Percentiles rank a stretch among this genome's conserved stretches.
Evolutionary conservation across 2,113 vertebrate species (phyloP).

Genomic region (Notothenia coriiceps): DNA sequence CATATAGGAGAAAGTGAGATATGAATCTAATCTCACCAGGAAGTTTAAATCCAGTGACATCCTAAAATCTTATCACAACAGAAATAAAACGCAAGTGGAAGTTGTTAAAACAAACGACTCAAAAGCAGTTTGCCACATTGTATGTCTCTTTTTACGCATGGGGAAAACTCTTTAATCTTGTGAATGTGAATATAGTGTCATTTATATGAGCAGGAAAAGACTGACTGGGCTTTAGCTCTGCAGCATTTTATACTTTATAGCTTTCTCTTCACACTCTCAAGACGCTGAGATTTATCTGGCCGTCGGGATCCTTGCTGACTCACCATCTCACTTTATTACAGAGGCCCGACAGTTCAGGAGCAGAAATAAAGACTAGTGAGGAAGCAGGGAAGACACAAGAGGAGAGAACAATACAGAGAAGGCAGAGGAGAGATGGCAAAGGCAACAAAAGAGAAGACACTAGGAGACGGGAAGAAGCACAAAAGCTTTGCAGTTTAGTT

Average conservation of each 20-base stretch:
- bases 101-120: not conserved
- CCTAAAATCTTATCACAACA: not conserved
- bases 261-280: slow-evolving; percentile 28
- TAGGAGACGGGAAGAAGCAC: not conserved
- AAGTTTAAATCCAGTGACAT: not conserved
- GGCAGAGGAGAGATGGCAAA: not conserved
- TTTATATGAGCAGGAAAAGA: slow-evolving; percentile 21
- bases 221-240: slow-evolving; percentile 15
- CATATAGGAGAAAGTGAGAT: not conserved
- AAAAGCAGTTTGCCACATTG: not conserved
- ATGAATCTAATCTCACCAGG: not conserved
- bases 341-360: slow-evolving; percentile 16
- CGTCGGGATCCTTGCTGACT: slow-evolving; percentile 60
- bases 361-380: slow-evolving; percentile 34
- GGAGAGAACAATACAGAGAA: not conserved
- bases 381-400: not conserved
- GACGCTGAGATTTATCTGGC: slow-evolving; percentile 41
- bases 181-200: slow-evolving; percentile 21
- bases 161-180: slow-evolving; percentile 16
- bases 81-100: not conserved
- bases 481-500: slow-evolving; percentile 15
- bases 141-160: not conserved
- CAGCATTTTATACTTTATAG: slow-evolving; percentile 43
- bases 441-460: slow-evolving; percentile 2
- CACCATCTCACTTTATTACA: slow-evolving; percentile 47